phyloP scores from a whole-genome alignment of 2,113 vertebrate genomes.

The Pseudolaguvia tuberculata region DNA sequence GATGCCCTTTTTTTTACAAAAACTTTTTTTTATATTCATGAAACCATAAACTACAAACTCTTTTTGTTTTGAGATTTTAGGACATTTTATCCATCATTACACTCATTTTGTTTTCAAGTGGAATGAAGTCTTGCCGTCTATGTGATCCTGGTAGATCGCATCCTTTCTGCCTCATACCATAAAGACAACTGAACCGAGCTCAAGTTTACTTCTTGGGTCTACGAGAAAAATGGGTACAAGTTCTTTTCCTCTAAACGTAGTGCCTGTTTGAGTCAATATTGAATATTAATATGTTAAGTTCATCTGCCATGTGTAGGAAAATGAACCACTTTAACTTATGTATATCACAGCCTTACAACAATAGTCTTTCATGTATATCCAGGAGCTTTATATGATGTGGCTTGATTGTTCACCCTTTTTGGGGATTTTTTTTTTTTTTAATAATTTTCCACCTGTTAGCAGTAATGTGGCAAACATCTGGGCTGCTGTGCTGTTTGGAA shows the following conservation, averaged over 20 bases:
- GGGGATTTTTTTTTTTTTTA: slow-evolving; percentile 1
- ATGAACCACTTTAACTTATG: slow-evolving; percentile 41
- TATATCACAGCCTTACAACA: slow-evolving; percentile 27
- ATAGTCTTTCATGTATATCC: slow-evolving; percentile 46
- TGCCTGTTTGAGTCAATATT: no score
- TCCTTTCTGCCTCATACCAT: slow-evolving; percentile 17
- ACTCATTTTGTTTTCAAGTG: background rate
- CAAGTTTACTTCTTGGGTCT: background rate
- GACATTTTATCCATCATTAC: slow-evolving; percentile 7
- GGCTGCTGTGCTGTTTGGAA: slow-evolving; percentile 14
- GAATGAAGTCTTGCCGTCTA: background rate
- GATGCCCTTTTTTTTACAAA: background rate
- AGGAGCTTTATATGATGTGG: slow-evolving; percentile 35
- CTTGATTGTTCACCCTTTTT: slow-evolving; percentile 11
- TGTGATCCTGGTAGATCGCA: slow-evolving; percentile 3
- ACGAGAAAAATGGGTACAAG: background rate
- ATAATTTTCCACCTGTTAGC: slow-evolving; percentile 45
- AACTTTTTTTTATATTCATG: slow-evolving; percentile 5
- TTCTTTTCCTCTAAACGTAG: background rate
- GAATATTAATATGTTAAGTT: slow-evolving; percentile 26
- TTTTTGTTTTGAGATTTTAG: background rate
- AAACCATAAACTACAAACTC: slow-evolving; percentile 1
- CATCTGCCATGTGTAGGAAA: slow-evolving; percentile 46
- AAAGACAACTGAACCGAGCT: background rate
- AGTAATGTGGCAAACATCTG: slow-evolving; percentile 36